Conservation (phyloP, 1,140 invertebrate species). For the Pogonus chalceus region DNA sequence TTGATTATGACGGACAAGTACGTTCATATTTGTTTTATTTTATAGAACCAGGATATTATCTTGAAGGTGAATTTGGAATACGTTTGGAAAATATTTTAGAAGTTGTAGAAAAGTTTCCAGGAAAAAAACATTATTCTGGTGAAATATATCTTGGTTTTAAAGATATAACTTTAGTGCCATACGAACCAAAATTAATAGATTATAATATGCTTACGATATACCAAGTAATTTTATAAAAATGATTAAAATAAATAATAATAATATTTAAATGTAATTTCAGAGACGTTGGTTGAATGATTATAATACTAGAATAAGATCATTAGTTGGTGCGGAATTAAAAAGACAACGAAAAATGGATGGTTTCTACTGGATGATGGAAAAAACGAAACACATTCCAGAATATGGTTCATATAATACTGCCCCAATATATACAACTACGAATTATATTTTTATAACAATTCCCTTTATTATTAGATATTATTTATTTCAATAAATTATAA, state of each 20-base stretch:
- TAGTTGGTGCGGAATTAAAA: slow-evolving; percentile 62
- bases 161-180: slow-evolving; percentile 82
- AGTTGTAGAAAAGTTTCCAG: slow-evolving; percentile 51
- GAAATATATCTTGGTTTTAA: slow-evolving; percentile 59
- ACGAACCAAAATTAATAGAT: slow-evolving; percentile 84
- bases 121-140: slow-evolving; percentile 35
- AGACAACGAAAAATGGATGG: slow-evolving; percentile 52
- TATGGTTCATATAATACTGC: slow-evolving; percentile 16
- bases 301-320: slow-evolving; percentile 56
- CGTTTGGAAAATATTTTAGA: slow-evolving; percentile 87
- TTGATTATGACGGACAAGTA: too few species aligned
- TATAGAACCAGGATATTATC: slow-evolving; percentile 69
- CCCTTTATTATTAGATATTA: too few species aligned
- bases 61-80: slow-evolving; percentile 79
- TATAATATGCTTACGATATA: slow-evolving; percentile 59
- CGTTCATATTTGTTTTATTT: slow-evolving; percentile 15
- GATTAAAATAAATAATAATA: slow-evolving; percentile 12
- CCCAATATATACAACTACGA: not conserved
- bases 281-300: slow-evolving; percentile 69
- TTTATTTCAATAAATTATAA: too few species aligned
- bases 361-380: slow-evolving; percentile 72
- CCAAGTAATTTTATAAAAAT: slow-evolving; percentile 46
- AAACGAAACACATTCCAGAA: slow-evolving; percentile 58
- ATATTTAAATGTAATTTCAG: slow-evolving; percentile 35
- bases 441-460: not conserved